Base-by-base conservation (phyloP, 2,888 invertebrate species). In the Luperina nickerlii region DNA sequence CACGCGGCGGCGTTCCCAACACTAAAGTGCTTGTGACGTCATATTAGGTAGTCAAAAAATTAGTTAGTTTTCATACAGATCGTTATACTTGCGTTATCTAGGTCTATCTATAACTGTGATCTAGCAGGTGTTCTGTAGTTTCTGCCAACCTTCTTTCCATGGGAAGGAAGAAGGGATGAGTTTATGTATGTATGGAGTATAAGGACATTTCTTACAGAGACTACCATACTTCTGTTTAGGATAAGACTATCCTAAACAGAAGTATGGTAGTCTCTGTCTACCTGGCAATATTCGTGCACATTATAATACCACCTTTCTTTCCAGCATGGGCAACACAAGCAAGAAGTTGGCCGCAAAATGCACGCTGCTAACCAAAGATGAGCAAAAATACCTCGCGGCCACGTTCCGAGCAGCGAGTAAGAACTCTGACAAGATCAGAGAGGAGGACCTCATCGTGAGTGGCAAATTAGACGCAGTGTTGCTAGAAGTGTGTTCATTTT, bases 401-500 rank as follows among this genome's bases (percentile, higher is more conserved):
- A 97, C 97, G 1, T 98, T 98, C 94, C 94, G 97, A 76, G 95
- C 97, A 6, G 97, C 97, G 76, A 97, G 97, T 91, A 97, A 97
- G 93, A 97, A 97, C 94, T 97, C 97, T 0, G 97, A 97, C 83
- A 96, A 95, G 92, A 97, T 98, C 79, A 95, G 97, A 78, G 98
- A 98, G 95, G 98, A 98, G 82, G 98, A 98, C 93, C 96, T 98
- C 92, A 97, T 97, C 95, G 98, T 98, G 97, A 97, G 97, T 96
- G 95, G 95, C 87, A 94, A 93, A 93, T 90, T 96, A 95, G 96
- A 96, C 86, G 94, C 96, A 91, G 96, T 94, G 90, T 95, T 93
- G 88, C 92, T 97, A 95, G 96, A 97, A 95, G 96, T 97, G 95
- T 95, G 96, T 97, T 95, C 94, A 95, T 94, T 96, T 96, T 94